Evolutionary conservation across 1,140 invertebrate genomes (phyloP), one percentile per base, ranked within the genome.

Genomic region (Trypoxylus dichotomus): DNA sequence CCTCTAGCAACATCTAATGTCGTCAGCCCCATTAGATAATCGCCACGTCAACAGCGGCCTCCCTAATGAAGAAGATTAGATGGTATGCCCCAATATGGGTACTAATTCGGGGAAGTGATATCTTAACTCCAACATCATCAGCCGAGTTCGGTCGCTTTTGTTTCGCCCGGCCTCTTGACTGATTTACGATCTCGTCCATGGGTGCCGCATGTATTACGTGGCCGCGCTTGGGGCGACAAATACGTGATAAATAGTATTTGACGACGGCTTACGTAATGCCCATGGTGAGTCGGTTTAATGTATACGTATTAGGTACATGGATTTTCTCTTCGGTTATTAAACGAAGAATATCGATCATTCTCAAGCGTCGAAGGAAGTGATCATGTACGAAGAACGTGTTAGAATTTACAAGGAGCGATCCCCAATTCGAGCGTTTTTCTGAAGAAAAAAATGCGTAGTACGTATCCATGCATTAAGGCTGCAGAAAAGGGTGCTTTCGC

Each of bases 31-130:
- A 54, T 54, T 54, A 54, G 47, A 54, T 54, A 54, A 54, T 54
- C 47, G 19, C 6, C 15, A n/a, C 47, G 47, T 54, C 47, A 54
- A 54, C 47, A 54, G 19, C 15, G 47, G 47, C 32, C 32, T 54
- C 19, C 47, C n/a, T 54, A 54, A 54, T 54, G 47, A 54, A 54
- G 47, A 54, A 54, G 47, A 54, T 54, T 54, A 54, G 47, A 19
- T 15, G 47, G 47, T 2, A 54, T 54, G 47, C 19, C 47, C 15
- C 19, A 54, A 54, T 54, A 54, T 54, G 47, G 47, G 47, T 15
- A 54, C 47, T 54, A 54, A 54, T 54, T 54, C 47, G 47, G n/a
- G n/a, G 47, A 54, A 54, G 15, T 54, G 47, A 54, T 54, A 54
- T 54, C 47, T 54, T 54, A 54, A 54, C 47, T 54, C 19, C 0